phyloP scores from a whole-genome alignment of 2,113 vertebrate genomes.

The Rostratula benghalensis region DNA sequence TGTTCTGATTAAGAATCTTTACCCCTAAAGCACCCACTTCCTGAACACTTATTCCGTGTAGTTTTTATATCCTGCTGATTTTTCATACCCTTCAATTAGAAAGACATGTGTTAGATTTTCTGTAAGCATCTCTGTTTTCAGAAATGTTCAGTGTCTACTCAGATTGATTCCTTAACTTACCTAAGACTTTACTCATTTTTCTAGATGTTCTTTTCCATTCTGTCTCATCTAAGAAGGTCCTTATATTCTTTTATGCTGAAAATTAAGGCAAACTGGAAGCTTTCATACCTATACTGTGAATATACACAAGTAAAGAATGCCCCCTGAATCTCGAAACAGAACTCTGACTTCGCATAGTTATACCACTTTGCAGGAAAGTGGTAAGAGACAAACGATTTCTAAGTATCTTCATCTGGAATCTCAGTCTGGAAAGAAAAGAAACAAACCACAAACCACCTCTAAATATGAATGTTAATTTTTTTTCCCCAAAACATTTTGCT shows the following conservation, averaged over 20 bases:
- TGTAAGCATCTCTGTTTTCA: background rate
- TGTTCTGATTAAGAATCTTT: background rate
- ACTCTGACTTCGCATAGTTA: background rate
- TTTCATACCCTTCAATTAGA: background rate
- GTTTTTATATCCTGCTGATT: background rate
- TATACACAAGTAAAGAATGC: background rate
- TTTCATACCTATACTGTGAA: background rate
- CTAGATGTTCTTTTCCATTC: background rate
- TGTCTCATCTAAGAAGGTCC: background rate
- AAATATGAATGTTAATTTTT: background rate
- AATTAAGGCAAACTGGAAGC: background rate
- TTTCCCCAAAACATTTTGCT: background rate
- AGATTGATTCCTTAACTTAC: background rate
- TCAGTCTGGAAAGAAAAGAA: background rate
- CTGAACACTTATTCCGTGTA: background rate
- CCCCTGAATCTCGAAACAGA: background rate
- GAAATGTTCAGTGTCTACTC: background rate
- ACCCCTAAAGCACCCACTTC: accelerated
- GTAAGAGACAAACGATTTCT: background rate
- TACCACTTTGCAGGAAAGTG: background rate
- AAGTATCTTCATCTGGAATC: background rate
- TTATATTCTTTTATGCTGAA: background rate
- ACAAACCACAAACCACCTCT: background rate
- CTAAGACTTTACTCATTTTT: background rate
- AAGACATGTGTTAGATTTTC: background rate